Conservation (phyloP, 2,888 invertebrate species). For the Serripes groenlandicus region DNA sequence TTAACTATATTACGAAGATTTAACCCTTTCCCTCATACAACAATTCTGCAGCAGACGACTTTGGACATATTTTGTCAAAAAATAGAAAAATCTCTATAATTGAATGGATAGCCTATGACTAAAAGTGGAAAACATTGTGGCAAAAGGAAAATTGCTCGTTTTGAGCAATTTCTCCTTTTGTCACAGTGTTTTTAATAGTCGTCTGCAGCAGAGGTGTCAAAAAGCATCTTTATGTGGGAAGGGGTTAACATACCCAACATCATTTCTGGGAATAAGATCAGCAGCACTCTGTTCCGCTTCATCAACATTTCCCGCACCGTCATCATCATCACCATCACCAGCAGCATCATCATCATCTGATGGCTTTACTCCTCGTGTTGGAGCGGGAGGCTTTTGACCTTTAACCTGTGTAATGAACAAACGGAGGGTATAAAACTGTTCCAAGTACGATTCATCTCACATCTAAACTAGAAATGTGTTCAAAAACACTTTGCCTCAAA, state of each 20-base stretch:
- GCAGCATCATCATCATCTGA: slow-evolving; percentile 85
- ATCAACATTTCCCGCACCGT: slow-evolving; percentile 75
- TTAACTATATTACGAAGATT: too few species aligned
- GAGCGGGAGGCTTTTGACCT: slow-evolving; percentile 92
- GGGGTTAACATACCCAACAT: slow-evolving; percentile 88
- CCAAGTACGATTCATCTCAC: too few species aligned
- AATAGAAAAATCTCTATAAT: too few species aligned
- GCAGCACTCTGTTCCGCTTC: slow-evolving; percentile 87
- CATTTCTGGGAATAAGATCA: slow-evolving; percentile 90
- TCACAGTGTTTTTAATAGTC: neutral
- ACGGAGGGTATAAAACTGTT: too few species aligned
- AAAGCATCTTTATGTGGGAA: neutral
- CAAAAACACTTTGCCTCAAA: too few species aligned
- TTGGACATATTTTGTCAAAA: too few species aligned
- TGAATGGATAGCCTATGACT: too few species aligned
- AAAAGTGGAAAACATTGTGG: neutral
- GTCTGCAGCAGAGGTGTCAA: neutral
- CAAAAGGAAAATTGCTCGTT: neutral
- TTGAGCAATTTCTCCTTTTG: neutral
- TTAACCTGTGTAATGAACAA: slow-evolving; percentile 81
- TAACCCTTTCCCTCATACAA: too few species aligned
- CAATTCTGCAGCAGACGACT: too few species aligned
- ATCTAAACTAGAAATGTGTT: too few species aligned
- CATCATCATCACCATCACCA: slow-evolving; percentile 85
- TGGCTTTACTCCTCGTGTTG: slow-evolving; percentile 89